A percentile compares a stretch with the other conserved stretches of the same genome.
Conservation (phyloP, 2,888 invertebrate species). For the Oscheius onirici region DNA sequence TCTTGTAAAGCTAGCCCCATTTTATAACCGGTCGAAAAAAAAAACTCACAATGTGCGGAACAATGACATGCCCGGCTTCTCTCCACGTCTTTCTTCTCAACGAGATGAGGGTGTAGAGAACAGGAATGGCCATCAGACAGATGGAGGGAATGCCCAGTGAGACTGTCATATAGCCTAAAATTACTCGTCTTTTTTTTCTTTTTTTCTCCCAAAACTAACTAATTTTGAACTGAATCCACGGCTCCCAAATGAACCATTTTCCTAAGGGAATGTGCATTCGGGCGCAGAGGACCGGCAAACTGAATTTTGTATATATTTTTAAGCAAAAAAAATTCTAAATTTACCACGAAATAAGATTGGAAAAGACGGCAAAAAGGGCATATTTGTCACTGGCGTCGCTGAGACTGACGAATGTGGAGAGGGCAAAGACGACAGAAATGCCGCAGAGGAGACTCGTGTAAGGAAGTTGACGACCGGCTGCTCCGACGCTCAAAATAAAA, state of each 20-base stretch:
- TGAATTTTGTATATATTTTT: conserved; percentile 20
- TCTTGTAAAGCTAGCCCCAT: too few species aligned
- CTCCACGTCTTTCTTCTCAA: conserved; percentile 31
- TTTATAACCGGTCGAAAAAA: neutral
- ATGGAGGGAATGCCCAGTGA: conserved; percentile 51
- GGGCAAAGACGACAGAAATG: conserved; percentile 51
- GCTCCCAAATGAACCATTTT: conserved; percentile 55
- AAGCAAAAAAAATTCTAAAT: neutral
- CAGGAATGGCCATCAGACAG: conserved; percentile 52
- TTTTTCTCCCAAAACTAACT: conserved; percentile 31
- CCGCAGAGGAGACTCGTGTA: conserved; percentile 57
- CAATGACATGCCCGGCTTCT: conserved; percentile 42
- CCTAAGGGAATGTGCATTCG: conserved; percentile 49
- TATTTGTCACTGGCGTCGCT: conserved; percentile 53
- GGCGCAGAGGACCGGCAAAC: conserved; percentile 52
- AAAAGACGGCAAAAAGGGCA: conserved; percentile 55
- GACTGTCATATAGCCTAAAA: conserved; percentile 47
- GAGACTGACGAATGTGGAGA: conserved; percentile 56
- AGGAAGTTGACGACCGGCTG: conserved; percentile 54
- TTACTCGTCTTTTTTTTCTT: neutral
- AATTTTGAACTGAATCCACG: conserved; percentile 46
- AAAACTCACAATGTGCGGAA: conserved; percentile 55
- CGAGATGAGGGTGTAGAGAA: conserved; percentile 54
- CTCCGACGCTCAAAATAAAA: conserved; percentile 60
- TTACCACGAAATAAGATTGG: conserved; percentile 61